phyloP scores from a whole-genome alignment of 2,888 invertebrate genomes.

The Archips crataeganus region DNA sequence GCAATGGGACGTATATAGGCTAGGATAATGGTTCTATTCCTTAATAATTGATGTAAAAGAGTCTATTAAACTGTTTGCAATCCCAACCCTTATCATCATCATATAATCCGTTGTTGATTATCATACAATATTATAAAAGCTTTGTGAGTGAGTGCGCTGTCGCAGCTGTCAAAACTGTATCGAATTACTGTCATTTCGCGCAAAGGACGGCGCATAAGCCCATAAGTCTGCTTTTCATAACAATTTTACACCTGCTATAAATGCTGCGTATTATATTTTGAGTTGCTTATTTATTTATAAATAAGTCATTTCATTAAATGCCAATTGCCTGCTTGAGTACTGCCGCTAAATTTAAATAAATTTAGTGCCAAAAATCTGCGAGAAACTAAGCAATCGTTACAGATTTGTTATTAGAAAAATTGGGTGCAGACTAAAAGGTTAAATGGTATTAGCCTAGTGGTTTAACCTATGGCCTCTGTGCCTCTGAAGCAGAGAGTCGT shows the following conservation, averaged over 20 bases:
- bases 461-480: too few species aligned
- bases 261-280: neutral
- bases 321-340: too few species aligned
- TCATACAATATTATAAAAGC: slow-evolving; percentile 37
- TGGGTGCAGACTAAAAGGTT: too few species aligned
- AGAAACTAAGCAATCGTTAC: too few species aligned
- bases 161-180: slow-evolving; percentile 41
- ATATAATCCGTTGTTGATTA: slow-evolving; percentile 39
- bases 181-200: slow-evolving; percentile 39
- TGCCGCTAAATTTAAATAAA: too few species aligned
- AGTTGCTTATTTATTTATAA: neutral
- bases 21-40: neutral
- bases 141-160: slow-evolving; percentile 38
- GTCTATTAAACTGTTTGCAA: slow-evolving; percentile 8
- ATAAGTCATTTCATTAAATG: too few species aligned
- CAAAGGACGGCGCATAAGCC: slow-evolving; percentile 7
- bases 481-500: too few species aligned
- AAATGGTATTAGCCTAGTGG: too few species aligned
- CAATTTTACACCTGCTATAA: slow-evolving; percentile 24
- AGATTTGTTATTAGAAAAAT: too few species aligned
- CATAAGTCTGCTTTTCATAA: slow-evolving; percentile 29
- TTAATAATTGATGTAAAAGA: too few species aligned
- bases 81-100: slow-evolving; percentile 23
- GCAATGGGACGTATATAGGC: too few species aligned
- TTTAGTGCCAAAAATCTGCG: too few species aligned